A percentile compares a stretch with the other conserved stretches of the same genome.
Conservation (phyloP, 1,140 invertebrate species). For the Drosophila saltans region DNA sequence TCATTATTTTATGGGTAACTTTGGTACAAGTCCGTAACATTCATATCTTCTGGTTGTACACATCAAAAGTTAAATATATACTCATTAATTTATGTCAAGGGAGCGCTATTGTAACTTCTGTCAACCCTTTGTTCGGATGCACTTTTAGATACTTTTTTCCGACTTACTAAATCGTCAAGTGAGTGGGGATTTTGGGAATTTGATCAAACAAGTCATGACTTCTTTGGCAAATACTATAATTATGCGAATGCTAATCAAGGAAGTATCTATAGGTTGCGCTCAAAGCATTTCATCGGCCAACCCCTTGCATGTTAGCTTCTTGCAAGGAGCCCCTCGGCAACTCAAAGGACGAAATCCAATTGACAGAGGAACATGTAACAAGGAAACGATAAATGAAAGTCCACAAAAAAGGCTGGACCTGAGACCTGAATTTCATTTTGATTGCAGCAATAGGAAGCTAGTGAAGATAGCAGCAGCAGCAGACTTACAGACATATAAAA, state of each 20-base stretch:
- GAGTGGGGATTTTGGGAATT: background rate
- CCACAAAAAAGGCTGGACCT: slow-evolving; percentile 45
- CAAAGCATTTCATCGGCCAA: slow-evolving; percentile 44
- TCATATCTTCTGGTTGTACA: too few relatives aligned
- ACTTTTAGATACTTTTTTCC: too few relatives aligned
- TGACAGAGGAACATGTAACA: slow-evolving; percentile 57
- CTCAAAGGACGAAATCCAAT: slow-evolving; percentile 56
- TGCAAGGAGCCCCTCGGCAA: slow-evolving; percentile 32
- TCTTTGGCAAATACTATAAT: background rate
- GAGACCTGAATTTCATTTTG: slow-evolving; percentile 28
- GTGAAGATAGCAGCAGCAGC: slow-evolving; percentile 31
- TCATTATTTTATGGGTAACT: too few relatives aligned
- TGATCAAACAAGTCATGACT: background rate
- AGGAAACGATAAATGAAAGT: slow-evolving; percentile 51
- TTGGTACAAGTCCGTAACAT: too few relatives aligned
- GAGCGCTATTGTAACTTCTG: too few relatives aligned
- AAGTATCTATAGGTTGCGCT: slow-evolving; percentile 4
- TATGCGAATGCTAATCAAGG: slow-evolving; percentile 11
- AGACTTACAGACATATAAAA: slow-evolving; percentile 26
- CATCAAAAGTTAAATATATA: too few relatives aligned
- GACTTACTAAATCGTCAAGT: too few relatives aligned
- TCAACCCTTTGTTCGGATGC: too few relatives aligned
- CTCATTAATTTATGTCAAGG: too few relatives aligned
- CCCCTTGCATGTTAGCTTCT: slow-evolving; percentile 29
- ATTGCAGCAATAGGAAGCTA: slow-evolving; percentile 1